Base-by-base conservation (phyloP, 1,140 invertebrate species). In the Acyrthosiphon pisum region DNA sequence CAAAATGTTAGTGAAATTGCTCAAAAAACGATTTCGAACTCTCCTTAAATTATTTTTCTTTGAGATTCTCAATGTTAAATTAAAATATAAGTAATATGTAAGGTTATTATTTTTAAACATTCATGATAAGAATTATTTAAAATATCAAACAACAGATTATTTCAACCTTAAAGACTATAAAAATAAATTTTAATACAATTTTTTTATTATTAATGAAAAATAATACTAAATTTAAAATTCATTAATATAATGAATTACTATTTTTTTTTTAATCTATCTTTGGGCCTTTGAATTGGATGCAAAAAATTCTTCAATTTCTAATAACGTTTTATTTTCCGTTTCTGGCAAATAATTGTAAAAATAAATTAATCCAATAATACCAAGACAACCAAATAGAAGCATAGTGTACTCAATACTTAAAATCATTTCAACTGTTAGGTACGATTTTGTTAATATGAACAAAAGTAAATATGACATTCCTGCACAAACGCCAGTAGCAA, bases 401-500 rank as follows among this genome's bases (percentile, higher is more conserved):
- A 94, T 93, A 0, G 94, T 93, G 44, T 93, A 94, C 37, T 94
- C 93, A 9, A 94, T 48, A 30, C 88, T 90, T 50, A 94, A 92
- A 48, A 23, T 86, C 26, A 81, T 41, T 35, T 91, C 92, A 26
- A 94, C 41, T 48, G 94, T 23, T 26, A 94, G 84, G 68, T 94
- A 94, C 4, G 94, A 94, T 93, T 94, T 94, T 20, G 94, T 94
- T 48, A 94, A 90, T 37, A 94, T n/a, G 86, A 94, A 94, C 37
- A 90, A 90, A 48, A 94, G 60, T 26, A 94, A 48, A 60, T 94
- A 94, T 9, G 68, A 37, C 68, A 94, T 83, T 23, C 93, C 94
- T n/a, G 94, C 88, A 37, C 94, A 94, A 2, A 94, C 68, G n/a
- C 94, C 93, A 76, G 94, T 93, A 20, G 94, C 93, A 20, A 94